A percentile compares a stretch with the other conserved stretches of the same genome.
Conservation (phyloP, 2,888 invertebrate species). For the Melinopterus prodromus region DNA sequence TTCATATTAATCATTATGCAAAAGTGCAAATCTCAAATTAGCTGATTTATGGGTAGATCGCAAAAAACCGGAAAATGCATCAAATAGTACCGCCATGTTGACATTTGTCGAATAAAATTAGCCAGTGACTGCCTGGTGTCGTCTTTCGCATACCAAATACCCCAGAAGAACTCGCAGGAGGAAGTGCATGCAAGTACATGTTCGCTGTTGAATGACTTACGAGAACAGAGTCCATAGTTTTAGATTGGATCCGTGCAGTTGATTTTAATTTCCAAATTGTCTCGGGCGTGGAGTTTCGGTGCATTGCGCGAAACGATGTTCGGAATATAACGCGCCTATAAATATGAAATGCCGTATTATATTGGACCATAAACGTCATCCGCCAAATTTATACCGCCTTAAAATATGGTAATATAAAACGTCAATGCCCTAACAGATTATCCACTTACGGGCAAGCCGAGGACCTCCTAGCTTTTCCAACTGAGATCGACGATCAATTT, state of each 20-base stretch:
- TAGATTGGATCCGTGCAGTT: neutral
- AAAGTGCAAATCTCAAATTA: no score
- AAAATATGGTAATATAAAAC: slow-evolving; percentile 18
- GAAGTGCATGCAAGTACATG: no score
- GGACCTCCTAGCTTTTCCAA: neutral
- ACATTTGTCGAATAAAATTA: no score
- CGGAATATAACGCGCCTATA: slow-evolving; percentile 15
- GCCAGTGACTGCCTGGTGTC: no score
- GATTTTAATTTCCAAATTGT: neutral
- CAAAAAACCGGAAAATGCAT: no score
- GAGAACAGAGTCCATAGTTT: no score
- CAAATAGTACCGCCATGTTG: no score
- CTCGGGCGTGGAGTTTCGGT: neutral
- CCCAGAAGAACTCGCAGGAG: no score
- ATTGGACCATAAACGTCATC: slow-evolving; percentile 17
- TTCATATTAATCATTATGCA: no score
- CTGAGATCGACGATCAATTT: slow-evolving; percentile 11
- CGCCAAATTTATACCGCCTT: slow-evolving; percentile 13
- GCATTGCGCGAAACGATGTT: neutral
- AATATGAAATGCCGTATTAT: slow-evolving; percentile 12
- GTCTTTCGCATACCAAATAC: no score
- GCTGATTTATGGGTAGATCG: no score
- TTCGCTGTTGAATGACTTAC: no score
- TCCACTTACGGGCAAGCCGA: neutral
- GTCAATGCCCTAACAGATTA: slow-evolving; percentile 19